Evolutionary conservation across 2,797 vertebrate species (phyloP), one percentile per base, ranked within the genome.

Genomic region (Sarcoramphus papa): DNA sequence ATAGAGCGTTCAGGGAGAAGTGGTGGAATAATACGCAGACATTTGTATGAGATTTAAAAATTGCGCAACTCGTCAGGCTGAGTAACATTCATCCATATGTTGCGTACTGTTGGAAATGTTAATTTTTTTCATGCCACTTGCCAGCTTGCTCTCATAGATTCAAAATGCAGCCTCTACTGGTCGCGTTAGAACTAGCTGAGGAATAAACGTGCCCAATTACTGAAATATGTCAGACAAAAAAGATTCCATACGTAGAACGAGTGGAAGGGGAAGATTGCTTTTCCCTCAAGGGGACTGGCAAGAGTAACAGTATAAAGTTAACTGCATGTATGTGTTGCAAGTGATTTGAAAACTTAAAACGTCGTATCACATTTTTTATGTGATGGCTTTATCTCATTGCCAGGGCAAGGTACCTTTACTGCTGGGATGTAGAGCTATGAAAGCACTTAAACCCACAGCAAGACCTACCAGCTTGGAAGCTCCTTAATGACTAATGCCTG

Each of bases 171-270:
- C 69, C 74, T 97, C 84, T 85, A 14, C 89, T 81, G 63, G 62
- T 91, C 95, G 73, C 82, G 91, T 92, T 92, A 96, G 91, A 96
- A 53, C 65, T 96, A 93, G 82, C 91, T 93, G 89, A 93, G 43
- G 91, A 94, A 67, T 60, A 91, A 93, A 94, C 30, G 10, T 91
- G 73, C 92, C 82, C 82, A 95, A 95, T 96, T 97, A 90, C 94
- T 93, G 89, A 95, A 96, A 93, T 95, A 96, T 91, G 93, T 93
- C 88, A 96, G 95, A 94, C 94, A 91, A 91, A 91, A 93, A 95
- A 81, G 75, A 91, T 84, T 82, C 73, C 83, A 69, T 86, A 80
- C 56, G 14, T 90, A 85, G 85, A 88, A 57, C 5, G 12, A 88
- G 59, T 51, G 47, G 63, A 95, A 77, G 59, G 62, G 68, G 48